Conservation (phyloP, 2,797 vertebrate species). For the Melanotaenia trifasciata region DNA sequence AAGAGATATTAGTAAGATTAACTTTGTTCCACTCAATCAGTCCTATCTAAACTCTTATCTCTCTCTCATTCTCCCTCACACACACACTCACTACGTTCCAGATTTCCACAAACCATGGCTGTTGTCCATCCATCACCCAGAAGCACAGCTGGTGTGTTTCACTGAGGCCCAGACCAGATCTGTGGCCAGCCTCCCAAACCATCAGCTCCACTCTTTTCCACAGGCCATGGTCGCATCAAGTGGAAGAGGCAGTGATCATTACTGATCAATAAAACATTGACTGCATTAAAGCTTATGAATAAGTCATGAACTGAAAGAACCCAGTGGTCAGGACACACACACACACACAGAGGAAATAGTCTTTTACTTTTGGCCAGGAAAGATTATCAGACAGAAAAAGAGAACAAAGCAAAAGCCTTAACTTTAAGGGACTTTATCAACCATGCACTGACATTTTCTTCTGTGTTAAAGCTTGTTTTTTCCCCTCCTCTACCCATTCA, state of each 20-base stretch:
- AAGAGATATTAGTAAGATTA: constrained; percentile 71
- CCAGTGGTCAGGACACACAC: constrained; percentile 35
- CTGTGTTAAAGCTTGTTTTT: constrained; percentile 54
- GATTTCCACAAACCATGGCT: constrained; percentile 32
- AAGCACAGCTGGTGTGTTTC: constrained; percentile 1
- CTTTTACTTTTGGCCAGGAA: constrained; percentile 54
- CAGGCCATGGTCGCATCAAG: constrained; percentile 63
- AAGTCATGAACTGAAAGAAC: constrained; percentile 73
- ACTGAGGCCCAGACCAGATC: constrained; percentile 5
- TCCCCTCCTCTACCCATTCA: constrained; percentile 9
- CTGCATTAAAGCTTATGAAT: constrained; percentile 81
- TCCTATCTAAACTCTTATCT: constrained; percentile 51
- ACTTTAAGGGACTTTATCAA: constrained; percentile 63
- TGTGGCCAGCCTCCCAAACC: constrained; percentile 13
- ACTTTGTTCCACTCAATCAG: constrained; percentile 52
- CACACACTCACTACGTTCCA: constrained; percentile 12
- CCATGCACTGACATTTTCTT: constrained; percentile 63
- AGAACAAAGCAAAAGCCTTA: constrained; percentile 59
- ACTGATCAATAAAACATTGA: constrained; percentile 82
- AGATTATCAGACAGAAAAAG: constrained; percentile 54
- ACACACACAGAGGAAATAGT: constrained; percentile 38
- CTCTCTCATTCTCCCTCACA: constrained; percentile 18
- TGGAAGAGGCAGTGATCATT: constrained; percentile 69
- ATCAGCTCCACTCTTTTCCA: constrained; percentile 41
- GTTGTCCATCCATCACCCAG: constrained; percentile 58